phyloP scores from a whole-genome alignment of 2,797 vertebrate species.

The Apogon talboti region DNA sequence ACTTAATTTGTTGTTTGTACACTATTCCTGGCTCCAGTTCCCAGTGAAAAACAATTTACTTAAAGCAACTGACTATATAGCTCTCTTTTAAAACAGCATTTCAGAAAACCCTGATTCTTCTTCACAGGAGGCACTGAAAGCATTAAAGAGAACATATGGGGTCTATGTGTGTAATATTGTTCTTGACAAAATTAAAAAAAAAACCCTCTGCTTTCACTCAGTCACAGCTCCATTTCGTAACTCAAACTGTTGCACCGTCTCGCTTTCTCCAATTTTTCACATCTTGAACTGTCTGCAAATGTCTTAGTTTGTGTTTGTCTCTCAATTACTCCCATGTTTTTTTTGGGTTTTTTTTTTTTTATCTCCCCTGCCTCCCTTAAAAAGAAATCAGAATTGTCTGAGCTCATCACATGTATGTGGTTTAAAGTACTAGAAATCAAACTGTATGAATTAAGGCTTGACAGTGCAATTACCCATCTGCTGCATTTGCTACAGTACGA shows the following conservation, averaged over 20 bases:
- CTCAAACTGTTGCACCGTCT: constrained; percentile 31
- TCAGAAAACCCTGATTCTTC: constrained; percentile 68
- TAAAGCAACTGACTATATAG: constrained; percentile 72
- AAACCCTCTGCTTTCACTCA: constrained; percentile 59
- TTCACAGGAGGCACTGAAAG: constrained; percentile 75
- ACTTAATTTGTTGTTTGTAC: constrained; percentile 76
- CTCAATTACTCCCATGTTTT: constrained; percentile 29
- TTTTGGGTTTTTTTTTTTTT: neutral
- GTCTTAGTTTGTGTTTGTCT: constrained; percentile 47
- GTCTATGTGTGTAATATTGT: constrained; percentile 59
- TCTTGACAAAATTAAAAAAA: constrained; percentile 57
- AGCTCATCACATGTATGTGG: constrained; percentile 42
- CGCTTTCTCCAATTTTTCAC: constrained; percentile 45
- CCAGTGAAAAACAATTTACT: constrained; percentile 79
- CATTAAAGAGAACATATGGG: constrained; percentile 79
- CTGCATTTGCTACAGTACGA: constrained; percentile 23
- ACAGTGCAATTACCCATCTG: constrained; percentile 53
- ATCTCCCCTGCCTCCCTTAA: neutral
- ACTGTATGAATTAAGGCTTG: constrained; percentile 56
- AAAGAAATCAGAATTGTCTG: constrained; percentile 31
- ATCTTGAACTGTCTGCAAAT: constrained; percentile 29
- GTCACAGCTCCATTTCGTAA: constrained; percentile 44
- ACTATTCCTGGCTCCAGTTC: constrained; percentile 67
- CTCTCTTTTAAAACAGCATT: constrained; percentile 69
- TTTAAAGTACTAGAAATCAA: constrained; percentile 57